phyloP scores from a whole-genome alignment of 1,140 invertebrate species.

The Pogonomyrmex barbatus region DNA sequence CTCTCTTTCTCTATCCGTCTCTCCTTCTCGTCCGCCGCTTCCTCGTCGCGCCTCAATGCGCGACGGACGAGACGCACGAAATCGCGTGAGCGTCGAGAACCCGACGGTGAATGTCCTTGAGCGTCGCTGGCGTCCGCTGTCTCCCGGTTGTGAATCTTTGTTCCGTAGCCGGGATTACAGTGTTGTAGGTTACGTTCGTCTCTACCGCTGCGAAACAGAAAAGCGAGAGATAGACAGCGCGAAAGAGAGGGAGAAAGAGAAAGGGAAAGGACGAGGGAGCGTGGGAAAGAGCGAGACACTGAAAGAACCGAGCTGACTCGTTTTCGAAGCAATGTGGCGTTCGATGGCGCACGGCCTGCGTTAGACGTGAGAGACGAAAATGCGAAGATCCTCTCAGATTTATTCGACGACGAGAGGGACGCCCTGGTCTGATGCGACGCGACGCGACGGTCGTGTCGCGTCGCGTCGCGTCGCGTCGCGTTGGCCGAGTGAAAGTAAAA shows the following conservation, averaged over 20 bases:
- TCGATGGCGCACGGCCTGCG: background rate
- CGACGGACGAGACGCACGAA: conserved; percentile 21
- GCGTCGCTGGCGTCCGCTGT: conserved; percentile 17
- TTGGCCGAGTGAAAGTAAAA: conserved; percentile 46
- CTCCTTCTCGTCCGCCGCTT: background rate
- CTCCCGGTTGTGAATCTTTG: conserved; percentile 5
- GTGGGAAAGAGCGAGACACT: conserved; percentile 1
- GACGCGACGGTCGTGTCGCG: background rate
- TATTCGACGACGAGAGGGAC: conserved; percentile 20
- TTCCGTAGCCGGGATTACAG: background rate
- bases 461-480: background rate
- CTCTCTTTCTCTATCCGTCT: background rate
- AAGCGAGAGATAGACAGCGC: background rate
- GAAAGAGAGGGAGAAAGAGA: conserved; percentile 39
- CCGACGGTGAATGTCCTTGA: conserved; percentile 46
- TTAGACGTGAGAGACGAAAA: background rate
- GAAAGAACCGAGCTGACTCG: background rate
- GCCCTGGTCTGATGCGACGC: background rate
- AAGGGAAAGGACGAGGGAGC: conserved; percentile 34
- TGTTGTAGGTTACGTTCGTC: conserved; percentile 68
- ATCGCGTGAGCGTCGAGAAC: conserved; percentile 42
- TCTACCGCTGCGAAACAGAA: conserved; percentile 8
- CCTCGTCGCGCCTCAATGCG: background rate
- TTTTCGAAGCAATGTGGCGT: conserved; percentile 25
- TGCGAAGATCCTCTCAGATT: background rate